Percentiles rank a stretch among this genome's conserved stretches.
phyloP scores from a whole-genome alignment of 1,140 invertebrate genomes.

The Vanessa atalanta region DNA sequence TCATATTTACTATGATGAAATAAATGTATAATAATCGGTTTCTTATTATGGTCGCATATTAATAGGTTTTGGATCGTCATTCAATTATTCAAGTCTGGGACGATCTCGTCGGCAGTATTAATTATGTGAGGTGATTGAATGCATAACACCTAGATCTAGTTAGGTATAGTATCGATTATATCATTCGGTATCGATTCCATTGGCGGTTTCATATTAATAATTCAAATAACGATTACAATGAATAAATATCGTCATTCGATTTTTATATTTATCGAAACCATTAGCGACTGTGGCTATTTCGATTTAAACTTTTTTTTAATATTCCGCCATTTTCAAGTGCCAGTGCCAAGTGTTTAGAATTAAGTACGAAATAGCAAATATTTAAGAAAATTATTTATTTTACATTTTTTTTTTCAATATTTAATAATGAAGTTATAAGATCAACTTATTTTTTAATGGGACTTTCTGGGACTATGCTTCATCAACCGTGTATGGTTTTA shows the following conservation, averaged over 20 bases:
- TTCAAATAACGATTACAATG: neutral
- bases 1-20: neutral
- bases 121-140: conserved; percentile 60
- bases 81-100: conserved; percentile 31
- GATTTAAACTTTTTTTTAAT: conserved; percentile 30
- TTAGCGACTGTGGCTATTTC: conserved; percentile 14
- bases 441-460: conserved; percentile 11
- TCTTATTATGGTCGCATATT: conserved; percentile 28
- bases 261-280: conserved; percentile 18
- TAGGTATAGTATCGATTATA: conserved; percentile 6
- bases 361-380: conserved; percentile 43
- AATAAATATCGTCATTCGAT: conserved; percentile 15
- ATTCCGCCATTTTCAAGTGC: conserved; percentile 53
- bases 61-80: conserved; percentile 38
- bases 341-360: conserved; percentile 56
- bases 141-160: conserved; percentile 42
- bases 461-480: conserved; percentile 19
- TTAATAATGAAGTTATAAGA: conserved; percentile 20
- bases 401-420: conserved; percentile 47
- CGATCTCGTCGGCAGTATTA: conserved; percentile 72
- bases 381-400: conserved; percentile 68
- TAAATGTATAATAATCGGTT: neutral
- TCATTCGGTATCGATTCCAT: conserved; percentile 21
- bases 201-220: neutral
- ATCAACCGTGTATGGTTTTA: conserved; percentile 10